A percentile compares a stretch with the other conserved stretches of the same genome.
These are phyloP conservation scores for Anoplophora glabripennis DNA, from an alignment of 1,140 invertebrate species.

Conservation along the genomic window DNA sequence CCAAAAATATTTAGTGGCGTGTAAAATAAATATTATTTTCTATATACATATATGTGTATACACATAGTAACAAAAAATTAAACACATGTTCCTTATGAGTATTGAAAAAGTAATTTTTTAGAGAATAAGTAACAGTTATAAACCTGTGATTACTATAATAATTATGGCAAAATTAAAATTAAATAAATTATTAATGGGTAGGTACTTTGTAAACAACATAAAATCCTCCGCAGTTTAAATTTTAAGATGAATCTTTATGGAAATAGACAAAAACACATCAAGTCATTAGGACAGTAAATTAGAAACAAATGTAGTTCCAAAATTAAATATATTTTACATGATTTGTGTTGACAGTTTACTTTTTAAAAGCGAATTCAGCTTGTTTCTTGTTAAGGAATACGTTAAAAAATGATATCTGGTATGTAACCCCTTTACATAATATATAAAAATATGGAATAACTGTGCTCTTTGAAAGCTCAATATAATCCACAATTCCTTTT, in stretches of 20 bases:
- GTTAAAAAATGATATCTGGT: slow-evolving; percentile 21
- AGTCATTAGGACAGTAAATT: background rate
- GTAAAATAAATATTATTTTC: too few relatives aligned
- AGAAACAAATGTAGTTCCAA: background rate
- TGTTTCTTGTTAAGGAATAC: slow-evolving; percentile 24
- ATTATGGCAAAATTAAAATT: too few relatives aligned
- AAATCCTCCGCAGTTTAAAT: too few relatives aligned
- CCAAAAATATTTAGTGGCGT: too few relatives aligned
- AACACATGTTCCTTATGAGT: too few relatives aligned
- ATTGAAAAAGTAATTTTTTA: too few relatives aligned
- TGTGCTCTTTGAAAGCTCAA: slow-evolving; percentile 1
- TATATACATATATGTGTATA: too few relatives aligned
- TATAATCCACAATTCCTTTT: slow-evolving; percentile 17
- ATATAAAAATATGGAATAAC: slow-evolving; percentile 18
- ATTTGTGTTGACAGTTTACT: slow-evolving; percentile 3
- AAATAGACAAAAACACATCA: background rate
- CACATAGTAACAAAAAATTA: too few relatives aligned
- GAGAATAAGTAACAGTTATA: too few relatives aligned
- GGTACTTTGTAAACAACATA: too few relatives aligned
- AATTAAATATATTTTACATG: background rate
- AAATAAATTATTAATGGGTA: too few relatives aligned
- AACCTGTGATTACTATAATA: too few relatives aligned
- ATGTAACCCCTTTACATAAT: slow-evolving; percentile 5
- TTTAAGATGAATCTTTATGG: background rate
- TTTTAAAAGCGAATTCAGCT: slow-evolving; percentile 14